A percentile compares a stretch with the other conserved stretches of the same genome.
Conservation (phyloP, 1,140 invertebrate species). For the Wiebesia pumilae region DNA sequence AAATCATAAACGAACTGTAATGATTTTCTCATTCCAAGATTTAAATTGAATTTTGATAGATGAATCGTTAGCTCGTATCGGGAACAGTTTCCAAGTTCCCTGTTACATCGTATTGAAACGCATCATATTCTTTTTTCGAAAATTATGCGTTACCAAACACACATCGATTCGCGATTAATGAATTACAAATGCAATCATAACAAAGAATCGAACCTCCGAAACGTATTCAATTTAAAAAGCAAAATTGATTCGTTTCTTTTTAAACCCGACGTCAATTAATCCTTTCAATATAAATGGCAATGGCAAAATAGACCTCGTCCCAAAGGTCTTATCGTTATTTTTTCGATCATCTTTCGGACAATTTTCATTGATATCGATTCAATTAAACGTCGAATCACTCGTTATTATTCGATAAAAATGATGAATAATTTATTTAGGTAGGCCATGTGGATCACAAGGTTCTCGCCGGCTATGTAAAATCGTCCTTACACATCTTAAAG, state of each 20-base stretch:
- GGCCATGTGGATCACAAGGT: too few species aligned
- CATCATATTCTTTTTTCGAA: too few species aligned
- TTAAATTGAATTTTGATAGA: conserved; percentile 6
- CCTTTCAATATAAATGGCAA: not conserved
- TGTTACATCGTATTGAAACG: not conserved
- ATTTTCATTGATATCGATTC: not conserved
- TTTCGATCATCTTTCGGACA: not conserved
- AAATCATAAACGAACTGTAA: not conserved
- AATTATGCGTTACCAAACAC: not conserved
- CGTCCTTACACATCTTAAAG: too few species aligned
- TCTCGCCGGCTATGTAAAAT: too few species aligned
- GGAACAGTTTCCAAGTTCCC: not conserved
- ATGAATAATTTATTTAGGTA: too few species aligned
- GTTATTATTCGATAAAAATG: not conserved
- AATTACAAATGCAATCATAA: not conserved
- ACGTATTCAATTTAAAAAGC: not conserved
- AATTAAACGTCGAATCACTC: not conserved
- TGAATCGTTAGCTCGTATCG: not conserved
- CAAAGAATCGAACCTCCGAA: too few species aligned
- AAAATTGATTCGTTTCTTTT: not conserved
- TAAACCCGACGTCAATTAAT: not conserved
- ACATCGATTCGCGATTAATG: not conserved
- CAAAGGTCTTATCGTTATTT: not conserved
- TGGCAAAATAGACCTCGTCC: not conserved
- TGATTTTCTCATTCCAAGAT: not conserved